Base-by-base conservation (phyloP, 2,888 invertebrate genomes). In the Epinotia brunnichana region DNA sequence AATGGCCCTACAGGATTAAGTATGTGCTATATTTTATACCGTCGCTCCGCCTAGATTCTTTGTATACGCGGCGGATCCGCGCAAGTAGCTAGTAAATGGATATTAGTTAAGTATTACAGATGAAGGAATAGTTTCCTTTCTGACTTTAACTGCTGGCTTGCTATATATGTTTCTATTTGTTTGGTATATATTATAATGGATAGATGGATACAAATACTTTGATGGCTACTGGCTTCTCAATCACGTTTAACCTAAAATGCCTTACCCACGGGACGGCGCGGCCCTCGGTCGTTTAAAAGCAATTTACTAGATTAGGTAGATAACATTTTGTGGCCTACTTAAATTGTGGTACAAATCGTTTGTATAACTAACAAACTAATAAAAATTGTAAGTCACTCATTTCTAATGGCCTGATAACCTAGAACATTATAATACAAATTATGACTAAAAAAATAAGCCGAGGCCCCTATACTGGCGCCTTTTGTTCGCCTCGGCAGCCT, bases 251-350 rank as follows among this genome's bases (percentile, higher is more conserved):
- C 21, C 56, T 39, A 51, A 70, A 66, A 64, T 17, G 29, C 29
- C 39, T 66, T 39, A 51, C 67, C 54, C 71, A 2, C 44, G 67
- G 72, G 72, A 67, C 21, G 21, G 44, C 41, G 54, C 69, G 21
- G 44, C 41, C 44, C 69, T 39, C 29, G 61, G 35, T 67, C 61
- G 72, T 72, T 72, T 56, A 62, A 67, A 72, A 72, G 61, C 72
- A 67, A 72, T 67, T 72, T 67, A 29, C 61, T 62, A 56, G 54
- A 72, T 72, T 61, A 39, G 21, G 21, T 54, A 54, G 60, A 51
- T 56, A 24, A 13, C n/a, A 29, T 44, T 53, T 71, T 61, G 48
- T 61, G 71, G 24, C 35, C 61, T 21, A 29, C 19, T 60, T 66
- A 44, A 54, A 29, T 44, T 53, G 15, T n/a, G 19, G 11, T n/a